A percentile compares a stretch with the other conserved stretches of the same genome.
Evolutionary conservation across 2,888 invertebrate species (phyloP).

Genomic region (Scaptomyza reducta): DNA sequence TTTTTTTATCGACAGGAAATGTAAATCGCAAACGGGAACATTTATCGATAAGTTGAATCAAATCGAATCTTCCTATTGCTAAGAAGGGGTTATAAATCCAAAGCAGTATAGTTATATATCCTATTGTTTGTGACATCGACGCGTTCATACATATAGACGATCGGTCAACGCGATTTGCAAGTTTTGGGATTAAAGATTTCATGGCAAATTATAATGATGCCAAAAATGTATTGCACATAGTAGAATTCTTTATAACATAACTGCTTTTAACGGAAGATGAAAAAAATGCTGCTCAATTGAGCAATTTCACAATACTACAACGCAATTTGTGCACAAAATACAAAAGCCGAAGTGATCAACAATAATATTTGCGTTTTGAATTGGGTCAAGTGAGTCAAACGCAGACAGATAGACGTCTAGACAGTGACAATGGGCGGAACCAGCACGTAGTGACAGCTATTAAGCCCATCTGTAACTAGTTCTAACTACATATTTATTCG

Average conservation of each 20-base stretch:
- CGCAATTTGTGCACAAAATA: slow-evolving; percentile 4
- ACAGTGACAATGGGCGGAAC: background rate
- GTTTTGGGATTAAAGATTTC: too few species aligned
- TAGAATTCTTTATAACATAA: background rate
- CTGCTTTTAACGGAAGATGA: background rate
- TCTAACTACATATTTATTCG: slow-evolving; percentile 13
- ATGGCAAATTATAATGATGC: background rate
- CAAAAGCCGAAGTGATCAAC: slow-evolving; percentile 7
- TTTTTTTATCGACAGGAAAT: too few species aligned
- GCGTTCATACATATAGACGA: too few species aligned
- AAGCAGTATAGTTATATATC: too few species aligned
- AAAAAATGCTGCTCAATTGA: slow-evolving; percentile 10
- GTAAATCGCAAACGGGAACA: too few species aligned
- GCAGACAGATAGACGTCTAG: background rate
- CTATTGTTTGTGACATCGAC: too few species aligned
- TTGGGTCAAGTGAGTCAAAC: slow-evolving; percentile 68
- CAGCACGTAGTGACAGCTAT: slow-evolving; percentile 51
- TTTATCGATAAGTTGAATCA: too few species aligned
- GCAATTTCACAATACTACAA: slow-evolving; percentile 15
- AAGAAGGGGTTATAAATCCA: too few species aligned
- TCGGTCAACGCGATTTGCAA: too few species aligned
- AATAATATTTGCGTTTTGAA: slow-evolving; percentile 72
- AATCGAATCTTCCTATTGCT: too few species aligned
- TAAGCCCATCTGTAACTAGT: slow-evolving; percentile 26
- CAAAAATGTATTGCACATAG: background rate